Conservation (phyloP, 1,140 invertebrate genomes). For the Drosophila subobscura region DNA sequence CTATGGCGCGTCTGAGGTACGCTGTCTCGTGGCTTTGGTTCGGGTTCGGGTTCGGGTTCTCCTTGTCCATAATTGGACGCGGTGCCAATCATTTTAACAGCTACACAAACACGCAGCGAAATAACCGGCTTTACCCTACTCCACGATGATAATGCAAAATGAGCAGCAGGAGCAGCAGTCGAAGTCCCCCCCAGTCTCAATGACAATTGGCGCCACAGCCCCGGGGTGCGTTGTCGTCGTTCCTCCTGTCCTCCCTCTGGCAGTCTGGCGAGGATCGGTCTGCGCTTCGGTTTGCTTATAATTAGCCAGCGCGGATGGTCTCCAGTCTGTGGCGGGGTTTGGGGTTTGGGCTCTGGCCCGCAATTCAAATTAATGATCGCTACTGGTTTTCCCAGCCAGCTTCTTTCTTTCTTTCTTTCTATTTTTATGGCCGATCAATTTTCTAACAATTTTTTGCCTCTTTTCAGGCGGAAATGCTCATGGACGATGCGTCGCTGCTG, state of each 20-base stretch:
- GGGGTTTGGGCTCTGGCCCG: conserved; percentile 2
- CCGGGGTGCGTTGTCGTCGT: conserved; percentile 49
- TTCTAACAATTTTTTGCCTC: conserved; percentile 21
- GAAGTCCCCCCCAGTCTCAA: conserved; percentile 45
- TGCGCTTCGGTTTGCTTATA: conserved; percentile 75
- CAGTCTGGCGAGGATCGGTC: conserved; percentile 27
- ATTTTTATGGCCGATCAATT: conserved; percentile 79
- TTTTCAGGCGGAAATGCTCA: conserved; percentile 67
- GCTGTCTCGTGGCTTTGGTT: too few relatives aligned
- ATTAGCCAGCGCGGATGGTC: conserved; percentile 62
- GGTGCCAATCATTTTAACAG: conserved; percentile 81
- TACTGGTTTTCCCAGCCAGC: conserved; percentile 66
- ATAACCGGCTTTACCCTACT: conserved; percentile 30
- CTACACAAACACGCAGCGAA: conserved; percentile 73
- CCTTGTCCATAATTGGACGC: conserved; percentile 73
- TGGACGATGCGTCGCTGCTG: conserved; percentile 63
- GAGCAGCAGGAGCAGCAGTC: conserved; percentile 22
- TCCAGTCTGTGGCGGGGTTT: too few relatives aligned
- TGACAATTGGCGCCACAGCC: conserved; percentile 80
- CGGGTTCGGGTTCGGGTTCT: neutral
- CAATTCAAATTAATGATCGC: conserved; percentile 77
- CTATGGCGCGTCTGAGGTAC: conserved; percentile 28
- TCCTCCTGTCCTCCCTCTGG: too few relatives aligned
- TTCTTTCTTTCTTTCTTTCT: conserved; percentile 41
- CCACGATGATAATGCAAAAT: conserved; percentile 75